Evolutionary conservation across 35 echinoderm and acorn worm species (phyloP), one percentile per base, ranked within the genome.

Genomic region (Hemicentrotus pulcherrimus): DNA sequence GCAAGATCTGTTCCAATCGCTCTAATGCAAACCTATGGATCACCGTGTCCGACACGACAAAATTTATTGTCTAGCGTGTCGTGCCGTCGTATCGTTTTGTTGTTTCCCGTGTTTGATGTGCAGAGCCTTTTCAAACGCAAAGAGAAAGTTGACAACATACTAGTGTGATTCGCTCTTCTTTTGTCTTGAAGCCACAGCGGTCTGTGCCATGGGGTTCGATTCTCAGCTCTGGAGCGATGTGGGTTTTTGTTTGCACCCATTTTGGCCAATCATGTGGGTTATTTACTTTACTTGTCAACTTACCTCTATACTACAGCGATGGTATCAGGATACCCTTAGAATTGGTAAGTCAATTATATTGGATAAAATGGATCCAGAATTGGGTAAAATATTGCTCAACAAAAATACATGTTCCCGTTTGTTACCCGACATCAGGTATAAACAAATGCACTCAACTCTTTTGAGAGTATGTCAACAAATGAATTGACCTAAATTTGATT

Each of bases 291-390:
- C 94, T 99, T 11, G 97, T 96, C 9, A 96, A 97, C 70, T 94
- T 99, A 55, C 98, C 98, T 6, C 94, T 95, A 9, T 99, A 99
- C 92, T 95, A 97, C 6, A 99, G 97, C 92, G 94, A 95, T 46
- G 95, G 97, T 35, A 58, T 99, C 41, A 92, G 87, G 18, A 96
- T 99, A 96, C 95, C 97, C 50, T 88, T 99, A 46, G 96, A 96
- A 61, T 46, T 96, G 96, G 98, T 99, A 52, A 52, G 48, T 10
- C 48, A 13, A n/a, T n/a, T n/a, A n/a, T n/a, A 1, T 41, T 41
- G 35, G 70, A 95, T 71, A 15, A 46, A 16, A 31, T 91, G 24
- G 18, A 5, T 5, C 15, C 16, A 5, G 16, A 46, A 94, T 32
- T 4, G 48, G 32, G 30, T 9, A 48, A 24, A 8, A 31, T 59